Conservation (phyloP, 2,797 vertebrate genomes). For the Aplochiton taeniatus region DNA sequence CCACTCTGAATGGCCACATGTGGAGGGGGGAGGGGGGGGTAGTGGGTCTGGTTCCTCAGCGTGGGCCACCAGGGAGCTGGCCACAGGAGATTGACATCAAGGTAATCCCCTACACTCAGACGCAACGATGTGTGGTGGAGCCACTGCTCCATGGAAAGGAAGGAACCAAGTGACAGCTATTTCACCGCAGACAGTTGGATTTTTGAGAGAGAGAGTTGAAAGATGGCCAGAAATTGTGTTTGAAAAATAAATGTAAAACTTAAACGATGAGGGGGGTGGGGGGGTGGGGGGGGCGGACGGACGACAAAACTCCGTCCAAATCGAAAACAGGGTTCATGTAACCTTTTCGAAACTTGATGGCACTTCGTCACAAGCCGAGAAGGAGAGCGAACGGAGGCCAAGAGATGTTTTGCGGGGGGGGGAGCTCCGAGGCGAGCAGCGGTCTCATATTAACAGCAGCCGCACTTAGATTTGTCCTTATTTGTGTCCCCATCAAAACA, state of each 20-base stretch:
- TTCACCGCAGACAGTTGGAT: too few relatives aligned
- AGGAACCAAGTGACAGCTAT: too few relatives aligned
- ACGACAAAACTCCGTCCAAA: not conserved
- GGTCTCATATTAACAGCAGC: not conserved
- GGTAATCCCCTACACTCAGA: not conserved
- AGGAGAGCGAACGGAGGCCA: not conserved
- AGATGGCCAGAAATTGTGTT: too few relatives aligned
- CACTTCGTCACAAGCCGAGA: not conserved
- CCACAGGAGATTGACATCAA: not conserved
- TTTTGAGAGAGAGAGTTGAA: too few relatives aligned
- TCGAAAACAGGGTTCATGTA: not conserved
- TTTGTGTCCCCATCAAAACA: conserved; percentile 16
- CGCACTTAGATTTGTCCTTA: conserved; percentile 28
- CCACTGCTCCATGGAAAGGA: too few relatives aligned
- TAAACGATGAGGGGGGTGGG: too few relatives aligned
- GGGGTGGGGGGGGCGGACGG: too few relatives aligned
- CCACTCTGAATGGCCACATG: conserved; percentile 46
- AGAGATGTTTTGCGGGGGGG: not conserved
- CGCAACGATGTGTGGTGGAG: too few relatives aligned
- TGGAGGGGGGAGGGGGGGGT: conserved; percentile 1
- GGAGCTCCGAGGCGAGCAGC: too few relatives aligned
- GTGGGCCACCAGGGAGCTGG: too few relatives aligned
- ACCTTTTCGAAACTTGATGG: not conserved
- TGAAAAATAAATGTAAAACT: too few relatives aligned
- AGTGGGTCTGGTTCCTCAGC: conserved; percentile 6